Evolutionary conservation across 2,888 invertebrate genomes (phyloP), one percentile per base, ranked within the genome.

Genomic region (Labia minor): DNA sequence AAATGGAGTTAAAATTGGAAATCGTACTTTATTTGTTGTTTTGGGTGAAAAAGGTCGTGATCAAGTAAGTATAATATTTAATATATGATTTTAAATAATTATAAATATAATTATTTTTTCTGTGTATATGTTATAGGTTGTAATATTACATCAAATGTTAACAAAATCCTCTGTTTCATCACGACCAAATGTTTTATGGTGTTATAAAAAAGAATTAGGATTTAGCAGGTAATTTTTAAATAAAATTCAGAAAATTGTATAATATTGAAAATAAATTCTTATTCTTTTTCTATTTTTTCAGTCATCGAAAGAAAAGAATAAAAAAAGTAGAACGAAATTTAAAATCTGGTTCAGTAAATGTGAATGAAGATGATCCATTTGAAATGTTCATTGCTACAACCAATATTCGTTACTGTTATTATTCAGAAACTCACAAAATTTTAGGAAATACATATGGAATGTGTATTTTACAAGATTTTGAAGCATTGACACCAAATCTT

Each of bases 401-500:
- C 0, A 91, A 94, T 70, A 98, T 99, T 73, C 88, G 98, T 69
- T 99, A 97, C 71, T 90, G 97, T 74, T 99, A 97, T 78, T 99
- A 99, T 77, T 88, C 90, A 0, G 99, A 99, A 77, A 97, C 97
- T 0, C 96, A 98, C 77, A 93, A 95, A 72, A 95, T 99, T 77
- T 84, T 99, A 0, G 99, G 99, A 67, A 95, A 95, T 74, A 99
- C 99, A 0, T 99, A 90, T 79, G 95, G 94, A 66, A 91, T 94
- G 80, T 95, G 96, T 80, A 89, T 98, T 49, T 80, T 98, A 69
- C 77, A 92, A 88, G 96, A 97, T 76, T 97, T 96, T 81, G 98
- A 99, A 82, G 97, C 97, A 0, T 77, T 99, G 0, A 98, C 97
- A 1, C 98, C 99, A 0, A 99, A 99, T 79, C 81, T 98, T 69